These are phyloP conservation scores for Ophiodon elongatus DNA, from an alignment of 2,113 vertebrate genomes.

Conservation along the genomic window DNA sequence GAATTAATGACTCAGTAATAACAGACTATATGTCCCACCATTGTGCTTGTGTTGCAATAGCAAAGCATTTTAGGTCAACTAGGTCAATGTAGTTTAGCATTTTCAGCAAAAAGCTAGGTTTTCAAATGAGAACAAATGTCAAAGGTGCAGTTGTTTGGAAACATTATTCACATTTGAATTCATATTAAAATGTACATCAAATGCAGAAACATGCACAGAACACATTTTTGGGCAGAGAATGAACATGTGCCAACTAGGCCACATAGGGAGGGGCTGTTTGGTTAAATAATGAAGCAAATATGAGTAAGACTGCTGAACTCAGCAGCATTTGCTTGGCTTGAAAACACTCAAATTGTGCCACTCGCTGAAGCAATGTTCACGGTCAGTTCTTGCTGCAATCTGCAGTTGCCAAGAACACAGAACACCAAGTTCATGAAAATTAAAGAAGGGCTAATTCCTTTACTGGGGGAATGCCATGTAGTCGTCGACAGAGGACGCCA, in stretches of 20 bases:
- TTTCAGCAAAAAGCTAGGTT: background rate
- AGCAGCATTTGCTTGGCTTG: background rate
- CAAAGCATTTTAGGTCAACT: background rate
- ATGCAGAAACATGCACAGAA: background rate
- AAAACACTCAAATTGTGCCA: background rate
- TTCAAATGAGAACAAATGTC: background rate
- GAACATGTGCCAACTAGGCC: no score
- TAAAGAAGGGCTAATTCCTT: background rate
- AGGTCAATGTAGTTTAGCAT: background rate
- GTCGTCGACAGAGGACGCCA: background rate
- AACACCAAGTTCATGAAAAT: slow-evolving; percentile 2
- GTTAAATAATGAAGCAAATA: background rate
- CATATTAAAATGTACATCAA: background rate
- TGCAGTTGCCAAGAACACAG: background rate
- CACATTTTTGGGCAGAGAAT: no score
- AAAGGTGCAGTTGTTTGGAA: background rate
- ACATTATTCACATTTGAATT: background rate
- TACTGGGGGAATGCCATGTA: background rate
- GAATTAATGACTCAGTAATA: background rate
- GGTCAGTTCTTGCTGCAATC: background rate
- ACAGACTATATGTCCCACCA: no score
- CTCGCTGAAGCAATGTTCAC: background rate
- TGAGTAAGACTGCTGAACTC: background rate
- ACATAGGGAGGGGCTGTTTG: background rate
- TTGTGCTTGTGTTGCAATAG: background rate